Evolutionary conservation across 2,113 vertebrate species (phyloP).

Genomic region (Rhynchopsitta pachyrhyncha): DNA sequence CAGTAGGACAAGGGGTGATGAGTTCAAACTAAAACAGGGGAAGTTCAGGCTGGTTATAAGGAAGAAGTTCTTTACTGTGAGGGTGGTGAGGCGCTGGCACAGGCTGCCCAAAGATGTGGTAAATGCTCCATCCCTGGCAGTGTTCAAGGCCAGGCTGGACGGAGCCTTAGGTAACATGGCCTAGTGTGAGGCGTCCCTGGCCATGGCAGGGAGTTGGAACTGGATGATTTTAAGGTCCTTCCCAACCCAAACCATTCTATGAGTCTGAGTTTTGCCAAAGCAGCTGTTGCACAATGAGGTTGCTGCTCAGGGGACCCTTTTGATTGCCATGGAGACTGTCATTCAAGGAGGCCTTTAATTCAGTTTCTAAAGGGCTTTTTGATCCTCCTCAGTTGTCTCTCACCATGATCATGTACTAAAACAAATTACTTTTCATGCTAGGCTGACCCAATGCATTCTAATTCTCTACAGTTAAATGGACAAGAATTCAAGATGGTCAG

Average conservation of each 20-base stretch:
- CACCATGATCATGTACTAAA: background rate
- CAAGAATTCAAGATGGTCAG: background rate
- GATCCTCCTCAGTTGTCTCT: background rate
- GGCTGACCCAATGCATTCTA: background rate
- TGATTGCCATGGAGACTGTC: background rate
- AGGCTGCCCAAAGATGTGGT: background rate
- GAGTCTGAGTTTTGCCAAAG: background rate
- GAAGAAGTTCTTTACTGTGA: background rate
- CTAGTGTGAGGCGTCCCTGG: background rate
- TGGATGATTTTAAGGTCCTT: background rate
- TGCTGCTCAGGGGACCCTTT: background rate
- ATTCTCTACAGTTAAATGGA: background rate
- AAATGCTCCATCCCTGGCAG: background rate
- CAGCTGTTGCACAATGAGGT: accelerated
- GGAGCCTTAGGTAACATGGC: background rate
- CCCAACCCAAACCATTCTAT: background rate
- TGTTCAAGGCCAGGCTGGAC: background rate
- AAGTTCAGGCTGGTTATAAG: background rate
- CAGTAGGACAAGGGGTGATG: background rate
- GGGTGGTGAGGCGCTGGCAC: background rate
- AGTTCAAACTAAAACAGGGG: background rate
- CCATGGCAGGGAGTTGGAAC: background rate
- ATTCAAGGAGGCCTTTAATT: background rate
- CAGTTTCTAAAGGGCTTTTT: background rate
- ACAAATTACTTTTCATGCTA: slow-evolving; percentile 32